phyloP scores from a whole-genome alignment of 2,113 vertebrate species.

The Zingel zingel region DNA sequence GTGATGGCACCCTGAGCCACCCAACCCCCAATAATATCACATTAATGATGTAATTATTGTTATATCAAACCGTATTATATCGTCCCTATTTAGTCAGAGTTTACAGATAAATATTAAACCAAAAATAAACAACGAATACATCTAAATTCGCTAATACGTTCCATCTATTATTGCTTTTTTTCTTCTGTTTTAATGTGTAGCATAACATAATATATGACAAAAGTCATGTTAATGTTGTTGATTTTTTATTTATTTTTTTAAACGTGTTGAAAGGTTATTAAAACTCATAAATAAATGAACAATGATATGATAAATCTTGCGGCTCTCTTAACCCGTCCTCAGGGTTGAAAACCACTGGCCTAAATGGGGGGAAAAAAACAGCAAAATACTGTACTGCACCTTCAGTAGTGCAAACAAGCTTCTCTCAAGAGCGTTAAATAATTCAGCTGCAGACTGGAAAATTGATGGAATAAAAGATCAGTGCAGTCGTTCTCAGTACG shows the following conservation, averaged over 20 bases:
- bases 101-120: neutral
- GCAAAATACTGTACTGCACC: constrained; percentile 12
- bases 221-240: neutral
- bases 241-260: neutral
- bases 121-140: neutral
- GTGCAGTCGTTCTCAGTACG: constrained; percentile 1
- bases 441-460: constrained; percentile 44
- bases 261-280: neutral
- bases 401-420: constrained; percentile 47
- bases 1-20: neutral
- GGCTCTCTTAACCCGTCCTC: neutral
- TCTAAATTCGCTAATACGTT: too few relatives aligned
- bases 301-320: neutral
- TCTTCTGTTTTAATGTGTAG: neutral
- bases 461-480: constrained; percentile 33
- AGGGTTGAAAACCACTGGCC: neutral
- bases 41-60: neutral
- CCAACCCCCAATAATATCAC: neutral
- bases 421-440: constrained; percentile 42
- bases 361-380: constrained; percentile 1
- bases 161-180: neutral
- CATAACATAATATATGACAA: neutral
- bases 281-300: neutral
- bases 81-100: neutral
- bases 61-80: neutral